phyloP scores from a whole-genome alignment of 1,140 invertebrate genomes.

The Physella acuta region DNA sequence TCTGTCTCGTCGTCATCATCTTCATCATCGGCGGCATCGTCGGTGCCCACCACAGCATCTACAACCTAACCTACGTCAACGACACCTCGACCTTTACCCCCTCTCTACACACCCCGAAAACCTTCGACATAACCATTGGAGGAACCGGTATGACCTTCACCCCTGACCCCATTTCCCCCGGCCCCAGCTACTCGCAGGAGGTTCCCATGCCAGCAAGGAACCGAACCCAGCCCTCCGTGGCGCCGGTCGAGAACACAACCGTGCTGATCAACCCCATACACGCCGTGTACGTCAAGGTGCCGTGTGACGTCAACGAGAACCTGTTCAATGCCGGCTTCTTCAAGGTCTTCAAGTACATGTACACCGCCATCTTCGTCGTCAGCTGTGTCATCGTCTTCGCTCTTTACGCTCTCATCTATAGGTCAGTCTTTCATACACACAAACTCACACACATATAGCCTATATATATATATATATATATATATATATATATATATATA shows the following conservation, averaged over 20 bases:
- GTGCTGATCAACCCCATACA: neutral
- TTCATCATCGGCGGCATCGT: conserved; percentile 39
- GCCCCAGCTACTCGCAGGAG: neutral
- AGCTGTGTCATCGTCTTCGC: conserved; percentile 34
- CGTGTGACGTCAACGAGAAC: conserved; percentile 18
- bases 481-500: too few species aligned
- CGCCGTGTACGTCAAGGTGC: neutral
- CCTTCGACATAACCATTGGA: neutral
- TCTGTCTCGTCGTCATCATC: conserved; percentile 35
- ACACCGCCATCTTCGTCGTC: conserved; percentile 33
- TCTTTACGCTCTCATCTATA: conserved; percentile 39
- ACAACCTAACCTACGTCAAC: neutral
- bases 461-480: too few species aligned
- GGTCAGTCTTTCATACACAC: too few species aligned
- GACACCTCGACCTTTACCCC: neutral
- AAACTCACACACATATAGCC: too few species aligned
- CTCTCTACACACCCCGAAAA: neutral
- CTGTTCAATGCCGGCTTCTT: conserved; percentile 29
- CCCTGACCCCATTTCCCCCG: conserved; percentile 1
- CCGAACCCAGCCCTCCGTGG: too few species aligned
- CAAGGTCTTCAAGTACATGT: conserved; percentile 27
- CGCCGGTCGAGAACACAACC: too few species aligned
- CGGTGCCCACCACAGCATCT: conserved; percentile 36
- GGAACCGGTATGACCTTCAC: neutral
- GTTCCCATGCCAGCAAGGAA: neutral